Conservation (phyloP, 1,140 invertebrate species). For the Cotesia vestalis region DNA sequence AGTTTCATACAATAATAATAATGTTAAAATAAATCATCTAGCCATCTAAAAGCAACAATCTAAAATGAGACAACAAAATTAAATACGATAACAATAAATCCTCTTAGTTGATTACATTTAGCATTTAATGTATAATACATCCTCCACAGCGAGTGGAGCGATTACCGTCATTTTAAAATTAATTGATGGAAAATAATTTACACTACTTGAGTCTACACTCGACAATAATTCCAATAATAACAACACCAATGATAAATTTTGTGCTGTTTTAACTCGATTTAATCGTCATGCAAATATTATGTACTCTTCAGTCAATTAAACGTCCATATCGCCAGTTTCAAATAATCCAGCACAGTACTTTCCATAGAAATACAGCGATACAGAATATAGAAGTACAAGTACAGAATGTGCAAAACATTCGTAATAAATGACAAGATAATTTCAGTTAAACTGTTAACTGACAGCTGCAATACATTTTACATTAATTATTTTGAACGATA, state of each 20-base stretch:
- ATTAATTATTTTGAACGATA: no score
- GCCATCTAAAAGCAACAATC: no score
- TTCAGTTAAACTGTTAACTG: not conserved
- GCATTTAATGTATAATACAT: not conserved
- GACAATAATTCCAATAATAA: not conserved
- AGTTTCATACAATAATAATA: not conserved
- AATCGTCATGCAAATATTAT: not conserved
- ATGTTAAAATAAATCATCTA: no score
- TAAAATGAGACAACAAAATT: not conserved
- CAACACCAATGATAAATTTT: no score
- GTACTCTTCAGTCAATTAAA: not conserved
- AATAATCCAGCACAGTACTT: no score
- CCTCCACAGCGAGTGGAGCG: not conserved
- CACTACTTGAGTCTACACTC: not conserved
- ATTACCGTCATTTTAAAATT: conserved; percentile 14
- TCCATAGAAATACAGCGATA: no score
- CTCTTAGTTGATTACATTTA: conserved; percentile 19
- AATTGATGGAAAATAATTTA: conserved; percentile 11
- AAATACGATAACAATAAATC: conserved; percentile 30
- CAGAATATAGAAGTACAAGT: no score
- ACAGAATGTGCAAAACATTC: no score
- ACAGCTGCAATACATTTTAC: no score
- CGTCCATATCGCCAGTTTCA: not conserved
- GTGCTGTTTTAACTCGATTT: not conserved
- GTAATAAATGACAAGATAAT: conserved; percentile 11